phyloP scores from a whole-genome alignment of 1,140 invertebrate genomes.

The Musca vetustissima region DNA sequence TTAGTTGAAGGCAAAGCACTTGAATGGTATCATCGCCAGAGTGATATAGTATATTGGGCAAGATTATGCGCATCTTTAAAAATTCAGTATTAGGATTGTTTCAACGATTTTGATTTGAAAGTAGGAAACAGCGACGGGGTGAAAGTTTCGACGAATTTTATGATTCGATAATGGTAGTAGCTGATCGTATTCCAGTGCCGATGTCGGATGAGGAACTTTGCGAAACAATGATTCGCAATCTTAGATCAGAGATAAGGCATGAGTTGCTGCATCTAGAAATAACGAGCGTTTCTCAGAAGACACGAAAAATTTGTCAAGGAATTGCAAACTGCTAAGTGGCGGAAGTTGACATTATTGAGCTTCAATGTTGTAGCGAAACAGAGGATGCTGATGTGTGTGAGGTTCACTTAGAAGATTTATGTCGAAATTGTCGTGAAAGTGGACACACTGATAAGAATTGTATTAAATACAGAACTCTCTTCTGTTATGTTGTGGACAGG shows the following conservation, averaged over 20 bases:
- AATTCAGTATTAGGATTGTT: too few species aligned
- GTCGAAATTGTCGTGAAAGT: not conserved
- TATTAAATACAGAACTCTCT: too few species aligned
- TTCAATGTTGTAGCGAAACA: not conserved
- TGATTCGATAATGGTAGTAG: not conserved
- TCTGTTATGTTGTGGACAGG: too few species aligned
- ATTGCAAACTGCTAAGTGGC: not conserved
- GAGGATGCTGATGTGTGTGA: too few species aligned
- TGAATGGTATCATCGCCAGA: too few species aligned
- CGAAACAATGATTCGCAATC: not conserved
- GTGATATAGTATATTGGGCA: too few species aligned
- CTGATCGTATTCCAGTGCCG: not conserved
- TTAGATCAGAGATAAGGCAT: too few species aligned
- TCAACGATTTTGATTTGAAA: not conserved
- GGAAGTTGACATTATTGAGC: not conserved
- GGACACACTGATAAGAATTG: not conserved
- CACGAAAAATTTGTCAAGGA: not conserved
- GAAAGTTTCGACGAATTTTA: not conserved
- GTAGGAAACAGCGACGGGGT: not conserved
- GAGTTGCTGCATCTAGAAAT: not conserved
- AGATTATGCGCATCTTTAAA: too few species aligned
- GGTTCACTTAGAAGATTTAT: too few species aligned
- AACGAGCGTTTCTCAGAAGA: not conserved
- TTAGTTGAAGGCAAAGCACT: too few species aligned
- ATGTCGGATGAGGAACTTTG: not conserved